These are phyloP conservation scores for Drosophila auraria DNA, from an alignment of 1,140 invertebrate species.

Conservation along the genomic window DNA sequence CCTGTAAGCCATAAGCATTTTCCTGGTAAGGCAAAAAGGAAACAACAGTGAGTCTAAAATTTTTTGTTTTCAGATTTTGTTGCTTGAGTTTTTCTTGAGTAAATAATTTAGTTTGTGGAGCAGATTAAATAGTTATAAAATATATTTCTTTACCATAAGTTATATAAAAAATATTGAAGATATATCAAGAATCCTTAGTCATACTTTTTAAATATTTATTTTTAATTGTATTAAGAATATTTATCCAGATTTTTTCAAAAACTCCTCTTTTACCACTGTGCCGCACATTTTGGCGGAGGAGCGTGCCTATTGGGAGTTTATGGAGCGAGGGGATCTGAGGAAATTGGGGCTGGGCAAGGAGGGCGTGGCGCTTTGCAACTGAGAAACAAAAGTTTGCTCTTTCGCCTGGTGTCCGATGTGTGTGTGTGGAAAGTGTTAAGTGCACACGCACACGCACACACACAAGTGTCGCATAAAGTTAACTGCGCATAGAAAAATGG, in stretches of 20 bases:
- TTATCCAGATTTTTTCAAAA: no score
- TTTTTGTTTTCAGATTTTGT: no score
- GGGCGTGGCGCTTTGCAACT: conserved; percentile 30
- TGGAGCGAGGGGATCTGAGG: conserved; percentile 22
- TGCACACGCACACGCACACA: conserved; percentile 35
- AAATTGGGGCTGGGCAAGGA: not conserved
- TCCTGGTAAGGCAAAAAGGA: conserved; percentile 24
- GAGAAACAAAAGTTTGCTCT: conserved; percentile 69
- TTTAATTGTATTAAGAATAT: no score
- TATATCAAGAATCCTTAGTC: no score
- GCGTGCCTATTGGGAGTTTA: conserved; percentile 69
- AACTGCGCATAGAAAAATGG: conserved; percentile 79
- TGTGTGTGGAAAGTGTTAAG: conserved; percentile 39
- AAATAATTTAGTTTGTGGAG: no score
- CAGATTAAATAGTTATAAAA: no score
- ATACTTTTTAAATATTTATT: no score
- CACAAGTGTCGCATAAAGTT: conserved; percentile 82
- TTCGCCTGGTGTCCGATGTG: conserved; percentile 49
- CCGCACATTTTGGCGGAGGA: conserved; percentile 38
- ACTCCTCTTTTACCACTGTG: conserved; percentile 33
- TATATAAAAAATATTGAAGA: not conserved
- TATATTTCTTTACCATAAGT: no score
- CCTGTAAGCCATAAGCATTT: conserved; percentile 63
- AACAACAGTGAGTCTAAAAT: conserved; percentile 19
- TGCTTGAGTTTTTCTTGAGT: no score